Base-by-base conservation (phyloP, 1,140 invertebrate species). In the Diabrotica virgifera region DNA sequence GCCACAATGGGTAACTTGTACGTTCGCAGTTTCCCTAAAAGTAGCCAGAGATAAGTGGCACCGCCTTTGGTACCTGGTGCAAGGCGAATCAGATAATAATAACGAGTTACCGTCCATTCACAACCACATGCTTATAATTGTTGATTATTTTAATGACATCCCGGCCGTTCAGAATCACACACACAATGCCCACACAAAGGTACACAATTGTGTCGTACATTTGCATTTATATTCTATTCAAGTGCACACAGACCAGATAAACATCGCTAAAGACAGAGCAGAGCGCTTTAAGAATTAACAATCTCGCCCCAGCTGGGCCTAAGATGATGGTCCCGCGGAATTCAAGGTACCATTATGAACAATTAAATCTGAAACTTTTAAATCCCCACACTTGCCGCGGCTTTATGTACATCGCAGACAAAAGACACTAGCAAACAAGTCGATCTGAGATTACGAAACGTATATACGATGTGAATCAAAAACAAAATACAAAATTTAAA, bases 81-180 rank as follows among this genome's bases (percentile, higher is more conserved):
- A 62, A 62, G 60, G 60, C 52, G 60, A 62, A 73, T 73, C 72
- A 71, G 72, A 73, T 73, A 73, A 69, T 63, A 67, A 63, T 71
- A 73, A 71, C 72, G 68, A 73, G 72, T 62, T 65, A 64, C 59
- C 58, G 64, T 36, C 66, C 69, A 65, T 68, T 70, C 66, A 68
- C 66, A 66, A 64, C 12, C 53, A 60, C 66, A 57, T 64, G 65
- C 66, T 74, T 72, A 71, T 76, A 76, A 76, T 76, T 76, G 75
- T 76, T 75, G 73, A 76, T 76, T 76, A 76, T 76, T 76, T 76
- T 72, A 74, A 74, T 69, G 72, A 74, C 74, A 69, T 72, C 70
- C 66, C 57, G 67, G 66, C 66, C 69, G 67, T 63, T 67, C 68
- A 75, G 72, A 70, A 72, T 71, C 68, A 70, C 72, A 70, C 72